Base-by-base conservation (phyloP, 2,888 invertebrate species). In the Nowickia ferox region DNA sequence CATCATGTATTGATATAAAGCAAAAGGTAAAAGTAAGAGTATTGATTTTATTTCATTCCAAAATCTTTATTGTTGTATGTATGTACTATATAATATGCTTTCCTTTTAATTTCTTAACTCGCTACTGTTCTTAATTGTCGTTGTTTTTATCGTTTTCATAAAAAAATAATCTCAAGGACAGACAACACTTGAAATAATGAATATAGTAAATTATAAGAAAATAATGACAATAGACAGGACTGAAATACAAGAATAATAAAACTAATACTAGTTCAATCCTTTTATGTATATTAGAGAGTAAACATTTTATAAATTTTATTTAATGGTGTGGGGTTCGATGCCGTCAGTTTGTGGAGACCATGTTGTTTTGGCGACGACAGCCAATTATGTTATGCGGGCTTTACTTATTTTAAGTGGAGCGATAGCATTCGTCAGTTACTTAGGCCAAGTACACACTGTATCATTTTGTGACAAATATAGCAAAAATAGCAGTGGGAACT, bases 111-210 rank as follows among this genome's bases (percentile, higher is more conserved):
- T 19, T 19, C 40, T 53, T 51, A 44, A 1, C 9, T 46, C 40
- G 15, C 40, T 55, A 30, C 44, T 46, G 42, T 19, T 30, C 40
- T 55, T 9, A 11, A 40, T 44, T 55, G 11, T 55, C n/a, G 15
- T n/a, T 55, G n/a, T 44, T 55, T 53, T 53, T 40, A n/a, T 46
- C 38, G 22, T 53, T 63, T 55, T 40, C 22, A 19, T 71, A 48
- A 46, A 63, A 77, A 30, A 74, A 74, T 84, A 61, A 63, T 48
- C 55, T 79, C 78, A 84, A 84, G 84, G 84, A 74, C 68, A 61
- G 15, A 55, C 30, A 17, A 55, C 69, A 78, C 69, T 63, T 69
- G 74, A 55, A 69, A 55, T 78, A 68, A 22, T 74, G 40, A 74
- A 59, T 19, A 66, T 44, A 65, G 59, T 77, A 72, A 72, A 66